Evolutionary conservation across 2,888 invertebrate species (phyloP).

Genomic region (Stenolophus ochropezus): DNA sequence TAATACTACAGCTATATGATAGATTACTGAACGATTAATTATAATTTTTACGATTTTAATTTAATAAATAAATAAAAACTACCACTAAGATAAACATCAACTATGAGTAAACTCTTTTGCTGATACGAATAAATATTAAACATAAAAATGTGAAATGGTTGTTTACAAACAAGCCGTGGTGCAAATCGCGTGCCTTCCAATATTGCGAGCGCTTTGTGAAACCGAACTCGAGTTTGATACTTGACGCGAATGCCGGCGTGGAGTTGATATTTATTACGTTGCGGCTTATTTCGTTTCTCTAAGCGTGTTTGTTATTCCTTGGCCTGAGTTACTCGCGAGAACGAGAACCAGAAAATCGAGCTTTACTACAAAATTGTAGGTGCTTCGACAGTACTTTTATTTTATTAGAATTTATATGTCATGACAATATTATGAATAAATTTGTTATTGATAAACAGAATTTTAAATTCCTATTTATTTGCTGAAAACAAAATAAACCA

Average conservation of each 20-base stretch:
- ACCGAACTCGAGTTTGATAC: constrained; percentile 29
- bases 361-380: background rate
- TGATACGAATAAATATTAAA: background rate
- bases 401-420: background rate
- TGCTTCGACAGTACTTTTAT: background rate
- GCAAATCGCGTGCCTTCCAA: constrained; percentile 5
- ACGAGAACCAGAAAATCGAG: background rate
- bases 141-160: constrained; percentile 39
- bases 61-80: too few relatives aligned
- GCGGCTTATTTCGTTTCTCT: constrained; percentile 30
- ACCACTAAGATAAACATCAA: too few relatives aligned
- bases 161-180: background rate
- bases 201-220: constrained; percentile 22
- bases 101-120: too few relatives aligned
- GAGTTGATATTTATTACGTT: constrained; percentile 42
- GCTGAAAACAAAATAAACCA: background rate
- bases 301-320: constrained; percentile 10
- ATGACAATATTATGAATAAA: too few relatives aligned
- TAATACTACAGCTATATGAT: too few relatives aligned
- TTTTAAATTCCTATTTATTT: too few relatives aligned
- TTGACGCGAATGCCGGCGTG: constrained; percentile 24
- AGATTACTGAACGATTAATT: too few relatives aligned
- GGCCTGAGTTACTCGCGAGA: background rate
- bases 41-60: too few relatives aligned
- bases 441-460: too few relatives aligned